These are phyloP conservation scores for Sycophaga agraensis DNA, from an alignment of 1,140 invertebrate genomes.

Conservation along the genomic window DNA sequence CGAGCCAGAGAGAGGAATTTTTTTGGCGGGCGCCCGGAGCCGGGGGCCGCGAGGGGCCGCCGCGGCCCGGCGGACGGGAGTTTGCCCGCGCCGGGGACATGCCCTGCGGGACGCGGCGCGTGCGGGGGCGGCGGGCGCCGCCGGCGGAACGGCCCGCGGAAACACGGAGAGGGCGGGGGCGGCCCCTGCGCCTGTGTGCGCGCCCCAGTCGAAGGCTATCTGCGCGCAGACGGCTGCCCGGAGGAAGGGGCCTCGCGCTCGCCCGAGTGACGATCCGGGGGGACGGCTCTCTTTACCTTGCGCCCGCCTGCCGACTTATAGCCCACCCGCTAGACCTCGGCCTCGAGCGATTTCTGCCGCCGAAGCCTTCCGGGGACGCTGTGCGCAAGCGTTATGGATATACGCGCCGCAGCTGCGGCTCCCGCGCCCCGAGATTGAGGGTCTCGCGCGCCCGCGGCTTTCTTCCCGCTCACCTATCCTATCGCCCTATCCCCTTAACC, in stretches of 20 bases:
- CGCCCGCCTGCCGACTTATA: too few species aligned
- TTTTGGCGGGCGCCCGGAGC: conserved; percentile 28
- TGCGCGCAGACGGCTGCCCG: conserved; percentile 2
- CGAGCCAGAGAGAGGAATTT: conserved; percentile 42
- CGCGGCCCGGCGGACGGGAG: background rate
- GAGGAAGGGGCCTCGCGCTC: background rate
- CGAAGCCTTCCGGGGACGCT: too few species aligned
- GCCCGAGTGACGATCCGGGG: background rate
- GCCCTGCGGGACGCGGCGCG: conserved; percentile 56
- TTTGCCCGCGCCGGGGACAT: conserved; percentile 43
- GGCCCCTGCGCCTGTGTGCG: conserved; percentile 31
- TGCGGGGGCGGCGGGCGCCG: conserved; percentile 42
- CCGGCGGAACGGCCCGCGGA: conserved; percentile 56
- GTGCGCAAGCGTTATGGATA: too few species aligned
- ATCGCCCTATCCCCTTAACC: too few species aligned
- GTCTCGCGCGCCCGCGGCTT: too few species aligned
- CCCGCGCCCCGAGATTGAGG: too few species aligned
- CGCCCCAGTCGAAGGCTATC: conserved; percentile 39
- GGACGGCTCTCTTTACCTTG: background rate
- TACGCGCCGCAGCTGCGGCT: too few species aligned
- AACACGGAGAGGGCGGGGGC: conserved; percentile 56
- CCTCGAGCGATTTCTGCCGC: too few species aligned
- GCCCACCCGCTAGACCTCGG: too few species aligned
- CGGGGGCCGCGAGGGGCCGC: background rate
- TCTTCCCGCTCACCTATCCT: too few species aligned